Evolutionary conservation across 2,888 invertebrate species (phyloP).

Genomic region (Agapostemon virescens): DNA sequence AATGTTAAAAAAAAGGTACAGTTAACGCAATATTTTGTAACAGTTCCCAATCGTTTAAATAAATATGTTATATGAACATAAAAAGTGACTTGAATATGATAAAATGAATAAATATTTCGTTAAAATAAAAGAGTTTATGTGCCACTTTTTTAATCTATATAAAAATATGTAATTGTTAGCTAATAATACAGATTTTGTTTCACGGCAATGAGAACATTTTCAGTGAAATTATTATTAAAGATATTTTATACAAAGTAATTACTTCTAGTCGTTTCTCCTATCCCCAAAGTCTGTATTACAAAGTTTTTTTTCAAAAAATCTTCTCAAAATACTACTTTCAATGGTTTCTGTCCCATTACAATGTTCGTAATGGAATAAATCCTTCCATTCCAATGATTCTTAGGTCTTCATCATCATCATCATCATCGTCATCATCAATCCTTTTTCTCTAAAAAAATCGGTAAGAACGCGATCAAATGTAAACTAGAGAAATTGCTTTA

Average conservation of each 20-base stretch:
- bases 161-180: slow-evolving; percentile 18
- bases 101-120: not conserved
- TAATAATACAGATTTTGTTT: slow-evolving; percentile 26
- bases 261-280: slow-evolving; percentile 34
- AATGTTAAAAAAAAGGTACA: slow-evolving; percentile 35
- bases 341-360: slow-evolving; percentile 69
- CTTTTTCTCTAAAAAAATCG: slow-evolving; percentile 77
- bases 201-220: slow-evolving; percentile 21
- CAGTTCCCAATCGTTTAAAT: slow-evolving; percentile 21
- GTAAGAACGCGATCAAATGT: slow-evolving; percentile 69
- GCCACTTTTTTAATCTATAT: slow-evolving; percentile 6
- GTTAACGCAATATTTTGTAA: slow-evolving; percentile 16
- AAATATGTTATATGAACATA: slow-evolving; percentile 23
- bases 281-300: slow-evolving; percentile 35
- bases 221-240: slow-evolving; percentile 31
- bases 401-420: slow-evolving; percentile 75
- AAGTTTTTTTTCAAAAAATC: slow-evolving; percentile 50
- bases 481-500: slow-evolving; percentile 46
- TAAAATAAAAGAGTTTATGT: slow-evolving; percentile 7
- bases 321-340: slow-evolving; percentile 58
- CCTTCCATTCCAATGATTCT: slow-evolving; percentile 78
- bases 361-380: slow-evolving; percentile 78
- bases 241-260: slow-evolving; percentile 40
- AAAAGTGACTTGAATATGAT: slow-evolving; percentile 24
- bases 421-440: slow-evolving; percentile 66